Base-by-base conservation (phyloP, 2,888 invertebrate species). In the Pasiphila rectangulata region DNA sequence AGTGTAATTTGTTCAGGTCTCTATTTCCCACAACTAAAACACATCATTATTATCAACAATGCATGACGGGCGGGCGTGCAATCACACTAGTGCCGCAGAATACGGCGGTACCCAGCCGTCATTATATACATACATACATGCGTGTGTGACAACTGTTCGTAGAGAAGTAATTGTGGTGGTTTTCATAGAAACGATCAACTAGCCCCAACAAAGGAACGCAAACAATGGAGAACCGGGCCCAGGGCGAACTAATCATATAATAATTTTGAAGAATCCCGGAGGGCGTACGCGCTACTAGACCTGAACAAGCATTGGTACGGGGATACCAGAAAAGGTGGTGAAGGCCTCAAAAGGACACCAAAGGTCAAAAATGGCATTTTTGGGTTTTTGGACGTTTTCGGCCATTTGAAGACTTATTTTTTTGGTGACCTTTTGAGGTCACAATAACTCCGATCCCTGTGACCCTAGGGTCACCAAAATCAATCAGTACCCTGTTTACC, bases 31-130 rank as follows among this genome's bases (percentile, higher is more conserved):
- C 72, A 76, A 71, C 13, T 24, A 30, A 10, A 45, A 19, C 68
- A 69, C 59, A 64, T 73, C 70, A 77, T 74, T 72, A 74, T 72
- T 72, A 75, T 75, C 76, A 68, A 62, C 78, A 67, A 70, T 77
- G 83, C 83, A 80, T 83, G 80, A 79, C 83, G 72, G 61, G 56
- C 67, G 56, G 67, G 68, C 75, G 65, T 69, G 72, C 73, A 70
- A 79, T 79, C 78, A 77, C 66, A 59, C 63, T 23, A 27, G 43
- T 21, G 21, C 35, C 43, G 35, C 39, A 48, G 19, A 39, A 40
- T 44, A 29, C 12, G 10, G 30, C 39, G 5, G 34, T 72, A 70
- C 40, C 57, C 61, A 64, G 70, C 63, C 64, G 63, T 70, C 65
- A 72, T 69, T 72, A 69, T 57, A 54, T 50, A n/a, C n/a, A n/a